Evolutionary conservation across 1,140 invertebrate genomes (phyloP).

Genomic region (Rhynchophorus ferrugineus): DNA sequence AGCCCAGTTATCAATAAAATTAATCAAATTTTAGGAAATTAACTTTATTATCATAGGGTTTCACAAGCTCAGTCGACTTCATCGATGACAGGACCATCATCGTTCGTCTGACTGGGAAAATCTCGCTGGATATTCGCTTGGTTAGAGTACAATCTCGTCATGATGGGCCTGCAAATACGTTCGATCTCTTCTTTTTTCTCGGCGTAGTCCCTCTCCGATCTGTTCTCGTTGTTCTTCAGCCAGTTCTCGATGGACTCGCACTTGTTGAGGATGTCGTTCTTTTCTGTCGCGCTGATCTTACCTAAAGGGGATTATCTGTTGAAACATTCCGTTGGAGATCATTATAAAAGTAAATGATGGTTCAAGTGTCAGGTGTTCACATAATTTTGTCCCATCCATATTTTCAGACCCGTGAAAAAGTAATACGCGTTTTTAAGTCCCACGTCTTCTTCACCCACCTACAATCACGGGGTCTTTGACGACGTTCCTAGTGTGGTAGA

Average conservation of each 20-base stretch:
- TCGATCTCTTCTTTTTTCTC: conserved; percentile 50
- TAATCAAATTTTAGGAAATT: too few relatives aligned
- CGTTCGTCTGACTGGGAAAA: conserved; percentile 43
- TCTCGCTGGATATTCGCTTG: conserved; percentile 15
- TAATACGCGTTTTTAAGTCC: too few relatives aligned
- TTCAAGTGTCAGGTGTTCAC: too few relatives aligned
- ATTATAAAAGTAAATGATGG: too few relatives aligned
- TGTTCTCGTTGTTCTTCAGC: conserved; percentile 56
- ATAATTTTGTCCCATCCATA: too few relatives aligned
- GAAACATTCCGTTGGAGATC: too few relatives aligned
- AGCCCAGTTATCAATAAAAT: too few relatives aligned
- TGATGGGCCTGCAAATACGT: conserved; percentile 43
- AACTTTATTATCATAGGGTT: too few relatives aligned
- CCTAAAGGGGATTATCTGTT: too few relatives aligned
- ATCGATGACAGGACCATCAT: conserved; percentile 56
- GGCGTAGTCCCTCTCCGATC: conserved; percentile 52
- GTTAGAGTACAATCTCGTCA: conserved; percentile 44
- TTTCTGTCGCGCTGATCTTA: conserved; percentile 41
- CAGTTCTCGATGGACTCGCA: conserved; percentile 51
- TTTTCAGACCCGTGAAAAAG: too few relatives aligned
- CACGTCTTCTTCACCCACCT: too few relatives aligned
- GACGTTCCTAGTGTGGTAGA: conserved; percentile 59
- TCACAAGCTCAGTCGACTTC: conserved; percentile 61
- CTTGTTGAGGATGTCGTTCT: conserved; percentile 40
- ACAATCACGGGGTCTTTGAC: conserved; percentile 39